Conservation (phyloP, 2,888 invertebrate species). For the Hecatera dysodea region DNA sequence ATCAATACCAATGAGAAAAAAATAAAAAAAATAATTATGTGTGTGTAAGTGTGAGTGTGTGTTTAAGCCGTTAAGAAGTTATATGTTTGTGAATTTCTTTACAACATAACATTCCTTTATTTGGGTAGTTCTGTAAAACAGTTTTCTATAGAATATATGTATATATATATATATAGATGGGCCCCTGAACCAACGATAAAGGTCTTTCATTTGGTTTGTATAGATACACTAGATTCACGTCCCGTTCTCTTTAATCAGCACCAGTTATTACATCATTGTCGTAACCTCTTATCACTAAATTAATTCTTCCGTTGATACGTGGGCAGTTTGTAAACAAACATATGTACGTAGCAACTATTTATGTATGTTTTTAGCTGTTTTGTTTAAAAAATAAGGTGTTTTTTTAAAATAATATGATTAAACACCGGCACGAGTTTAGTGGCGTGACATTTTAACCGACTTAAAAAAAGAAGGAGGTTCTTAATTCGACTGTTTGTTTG, state of each 20-base stretch:
- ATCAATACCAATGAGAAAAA: no score
- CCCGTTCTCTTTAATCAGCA: neutral
- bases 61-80: no score
- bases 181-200: neutral
- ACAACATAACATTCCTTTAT: no score
- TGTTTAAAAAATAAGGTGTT: constrained; percentile 9
- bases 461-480: no score
- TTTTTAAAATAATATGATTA: constrained; percentile 13
- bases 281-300: constrained; percentile 17
- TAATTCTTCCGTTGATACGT: constrained; percentile 43
- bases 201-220: neutral
- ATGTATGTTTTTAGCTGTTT: constrained; percentile 2
- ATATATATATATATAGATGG: no score
- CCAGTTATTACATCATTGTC: constrained; percentile 16
- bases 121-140: no score
- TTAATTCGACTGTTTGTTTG: no score
- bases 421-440: neutral
- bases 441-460: no score
- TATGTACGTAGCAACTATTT: constrained; percentile 16
- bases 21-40: no score
- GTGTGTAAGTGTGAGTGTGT: no score
- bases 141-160: no score
- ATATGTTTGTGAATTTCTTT: no score
- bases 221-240: neutral
- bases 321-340: constrained; percentile 1